These are phyloP conservation scores for Clarias fuscus DNA, from an alignment of 2,797 vertebrate genomes.

Conservation along the genomic window DNA sequence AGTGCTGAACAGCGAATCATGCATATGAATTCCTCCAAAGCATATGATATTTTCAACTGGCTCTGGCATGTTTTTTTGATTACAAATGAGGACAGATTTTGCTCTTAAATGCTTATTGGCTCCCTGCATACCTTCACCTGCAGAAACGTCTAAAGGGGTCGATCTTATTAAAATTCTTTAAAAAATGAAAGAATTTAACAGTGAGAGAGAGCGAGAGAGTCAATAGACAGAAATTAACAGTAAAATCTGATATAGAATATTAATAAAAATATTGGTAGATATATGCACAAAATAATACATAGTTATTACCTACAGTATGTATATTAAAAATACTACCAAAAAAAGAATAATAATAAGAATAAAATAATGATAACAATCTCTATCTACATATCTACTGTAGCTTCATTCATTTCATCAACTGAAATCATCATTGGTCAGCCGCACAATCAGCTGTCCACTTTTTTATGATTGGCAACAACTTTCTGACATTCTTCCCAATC, in stretches of 20 bases:
- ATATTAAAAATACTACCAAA: background rate
- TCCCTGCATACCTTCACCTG: background rate
- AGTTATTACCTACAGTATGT: background rate
- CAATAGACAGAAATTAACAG: background rate
- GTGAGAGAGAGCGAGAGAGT: background rate
- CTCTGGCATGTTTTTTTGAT: constrained; percentile 6
- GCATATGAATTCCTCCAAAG: background rate
- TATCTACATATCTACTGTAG: background rate
- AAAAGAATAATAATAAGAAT: no score
- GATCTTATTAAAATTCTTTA: background rate
- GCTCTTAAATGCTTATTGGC: background rate
- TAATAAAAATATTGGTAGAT: background rate
- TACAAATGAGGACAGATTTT: constrained; percentile 35
- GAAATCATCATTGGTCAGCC: no score
- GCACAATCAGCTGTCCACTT: no score
- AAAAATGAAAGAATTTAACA: no score
- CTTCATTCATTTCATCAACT: background rate
- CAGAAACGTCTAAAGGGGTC: constrained; percentile 27
- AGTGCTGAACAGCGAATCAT: background rate
- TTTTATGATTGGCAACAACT: no score
- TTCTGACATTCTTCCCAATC: no score
- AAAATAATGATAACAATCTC: background rate
- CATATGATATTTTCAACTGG: constrained; percentile 24
- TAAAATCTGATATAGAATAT: background rate
- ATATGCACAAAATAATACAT: background rate